Evolutionary conservation across 2,113 vertebrate genomes (phyloP).

Genomic region (Scalopus aquaticus): DNA sequence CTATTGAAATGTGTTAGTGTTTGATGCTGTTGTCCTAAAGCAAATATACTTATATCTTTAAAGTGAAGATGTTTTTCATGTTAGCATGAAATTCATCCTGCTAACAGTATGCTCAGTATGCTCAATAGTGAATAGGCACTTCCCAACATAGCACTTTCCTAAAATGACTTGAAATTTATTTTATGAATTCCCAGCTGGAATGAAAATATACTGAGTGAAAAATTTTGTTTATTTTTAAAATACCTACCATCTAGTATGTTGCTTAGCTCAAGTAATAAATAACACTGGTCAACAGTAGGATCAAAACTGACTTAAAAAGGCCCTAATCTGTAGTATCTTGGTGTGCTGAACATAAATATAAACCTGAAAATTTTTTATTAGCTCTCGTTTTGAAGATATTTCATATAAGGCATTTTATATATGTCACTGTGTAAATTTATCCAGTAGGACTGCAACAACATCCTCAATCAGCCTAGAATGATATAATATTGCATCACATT

Average conservation of each 20-base stretch:
- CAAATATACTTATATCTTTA: not conserved
- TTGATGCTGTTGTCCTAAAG: not conserved
- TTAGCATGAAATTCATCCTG: not conserved
- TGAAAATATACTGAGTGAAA: not conserved
- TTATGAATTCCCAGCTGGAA: not conserved
- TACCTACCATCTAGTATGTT: not conserved
- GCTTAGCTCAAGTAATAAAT: not conserved
- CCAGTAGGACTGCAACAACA: no score
- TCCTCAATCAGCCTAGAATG: no score
- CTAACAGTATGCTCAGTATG: not conserved
- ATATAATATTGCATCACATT: no score
- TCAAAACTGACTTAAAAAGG: no score
- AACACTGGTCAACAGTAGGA: no score
- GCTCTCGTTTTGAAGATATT: no score
- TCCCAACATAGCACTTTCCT: not conserved
- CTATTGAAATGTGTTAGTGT: not conserved
- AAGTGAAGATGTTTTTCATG: not conserved
- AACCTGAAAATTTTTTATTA: no score
- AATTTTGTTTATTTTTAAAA: not conserved
- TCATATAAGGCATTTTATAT: no score
- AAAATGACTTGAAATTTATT: conserved; percentile 8
- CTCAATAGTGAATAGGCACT: not conserved
- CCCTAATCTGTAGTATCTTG: no score
- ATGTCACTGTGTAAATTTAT: no score
- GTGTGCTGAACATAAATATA: no score